Base-by-base conservation (phyloP, 2,888 invertebrate species). In the Temnothorax unifasciatus region DNA sequence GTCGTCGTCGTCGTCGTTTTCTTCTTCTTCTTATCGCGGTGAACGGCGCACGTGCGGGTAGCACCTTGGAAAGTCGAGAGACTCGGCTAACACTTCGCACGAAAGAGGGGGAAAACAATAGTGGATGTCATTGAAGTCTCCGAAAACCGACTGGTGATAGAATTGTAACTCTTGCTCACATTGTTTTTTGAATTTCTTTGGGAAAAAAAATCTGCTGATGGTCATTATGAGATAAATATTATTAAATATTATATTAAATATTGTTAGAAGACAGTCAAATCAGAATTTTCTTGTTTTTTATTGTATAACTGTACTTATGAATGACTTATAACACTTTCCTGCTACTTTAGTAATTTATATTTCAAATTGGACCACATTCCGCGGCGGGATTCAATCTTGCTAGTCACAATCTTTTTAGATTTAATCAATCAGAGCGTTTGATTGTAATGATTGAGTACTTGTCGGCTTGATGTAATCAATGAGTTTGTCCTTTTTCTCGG, bases 11-110 rank as follows among this genome's bases (percentile, higher is more conserved):
- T 83, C 63, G 11, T 66, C 38, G n/a, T 50, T 29, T 79, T 79
- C 77, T 81, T 85, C 77, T 81, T 85, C 66, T 66, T 87, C 87
- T 90, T 83, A 77, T 86, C 66, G 84, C 66, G 34, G 77, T 59
- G 82, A 87, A 83, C 68, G 79, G 90, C 93, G 93, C 93, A 93
- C 93, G 93, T 93, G 93, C 93, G 92, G 87, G 88, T 88, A 90
- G 87, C 93, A 93, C 92, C 92, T 93, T 86, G 85, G 88, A 76
- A 90, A 92, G 90, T 89, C 87, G 88, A 87, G 86, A 81, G 82
- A 54, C 68, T 52, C 81, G 25, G 25, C 64, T 81, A 71, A 69
- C 73, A 81, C 47, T 63, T 59, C 38, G 61, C 21, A 54, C 21
- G 71, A 73, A 74, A 59, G 71, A 47, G 81, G 76, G 34, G 44